These are phyloP conservation scores for Rallus crepitans DNA, from an alignment of 2,797 vertebrate genomes.

Conservation along the genomic window DNA sequence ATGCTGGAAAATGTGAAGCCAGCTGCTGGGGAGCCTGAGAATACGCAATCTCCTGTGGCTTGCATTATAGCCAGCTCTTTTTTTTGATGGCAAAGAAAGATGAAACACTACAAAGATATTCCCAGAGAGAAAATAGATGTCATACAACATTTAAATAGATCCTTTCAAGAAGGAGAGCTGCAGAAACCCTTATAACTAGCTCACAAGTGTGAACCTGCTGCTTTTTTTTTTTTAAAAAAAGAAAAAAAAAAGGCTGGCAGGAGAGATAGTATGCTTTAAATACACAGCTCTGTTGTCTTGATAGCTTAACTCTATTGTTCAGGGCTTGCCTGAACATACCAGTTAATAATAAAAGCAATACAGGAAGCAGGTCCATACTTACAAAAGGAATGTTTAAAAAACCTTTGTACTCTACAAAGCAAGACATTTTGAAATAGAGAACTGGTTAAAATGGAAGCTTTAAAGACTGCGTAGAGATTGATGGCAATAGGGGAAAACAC, in stretches of 20 bases:
- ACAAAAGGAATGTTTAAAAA: background rate
- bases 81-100: constrained; percentile 64
- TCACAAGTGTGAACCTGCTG: constrained; percentile 43
- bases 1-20: constrained; percentile 55
- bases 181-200: constrained; percentile 49
- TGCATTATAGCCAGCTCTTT: constrained; percentile 10
- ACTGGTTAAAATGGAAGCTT: constrained; percentile 26
- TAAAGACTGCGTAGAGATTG: background rate
- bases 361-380: background rate
- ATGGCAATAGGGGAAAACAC: background rate
- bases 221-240: background rate
- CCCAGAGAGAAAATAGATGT: constrained; percentile 64
- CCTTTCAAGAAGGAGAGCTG: constrained; percentile 65
- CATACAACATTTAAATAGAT: constrained; percentile 76
- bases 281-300: constrained; percentile 53
- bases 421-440: background rate
- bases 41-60: constrained; percentile 30
- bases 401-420: constrained; percentile 21
- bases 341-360: constrained; percentile 31
- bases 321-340: constrained; percentile 18
- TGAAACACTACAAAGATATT: constrained; percentile 64
- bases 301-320: constrained; percentile 62
- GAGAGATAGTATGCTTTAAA: constrained; percentile 53
- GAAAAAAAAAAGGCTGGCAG: background rate
- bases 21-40: constrained; percentile 33